Evolutionary conservation across 2,113 vertebrate species (phyloP), one percentile per base, ranked within the genome.

Genomic region (Illadopsis cleaveri): DNA sequence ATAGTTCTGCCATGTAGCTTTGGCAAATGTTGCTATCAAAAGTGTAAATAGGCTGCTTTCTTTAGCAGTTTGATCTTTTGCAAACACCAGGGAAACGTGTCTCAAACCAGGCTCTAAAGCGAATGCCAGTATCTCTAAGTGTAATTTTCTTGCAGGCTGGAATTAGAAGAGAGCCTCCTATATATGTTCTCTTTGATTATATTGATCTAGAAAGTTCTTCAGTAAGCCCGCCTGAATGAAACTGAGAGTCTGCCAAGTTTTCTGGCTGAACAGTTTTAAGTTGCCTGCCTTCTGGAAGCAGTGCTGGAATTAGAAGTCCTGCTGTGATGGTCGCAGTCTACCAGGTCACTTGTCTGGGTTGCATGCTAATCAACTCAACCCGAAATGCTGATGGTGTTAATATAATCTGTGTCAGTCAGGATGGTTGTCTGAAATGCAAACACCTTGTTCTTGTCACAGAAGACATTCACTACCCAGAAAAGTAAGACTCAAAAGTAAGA

Each of bases 121-220:
- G 90, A 79, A 79, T 35, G 38, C 25, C 62, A 70, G 84, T 57
- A 76, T 64, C 69, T 56, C 10, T 28, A 58, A 44, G 30, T 20
- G 44, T n/a, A 53, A 38, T 89, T 82, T 94, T 87, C 58, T 50
- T 85, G 44, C 23, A 79, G 61, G 22, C 35, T 61, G 37, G 70
- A 87, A 79, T 80, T 85, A 85, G 62, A 93, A 66, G 12, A 30
- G 15, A 90, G 37, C n/a, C 28, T 86, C 18, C 61, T 62, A 19
- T 70, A 44, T 45, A 35, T 0, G 0, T 90, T 95, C 25, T 50
- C 50, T 90, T 91, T 93, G 84, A 91, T 90, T 88, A 33, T 76
- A 96, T 82, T 91, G 84, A 93, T 95, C 91, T 82, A 87, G 70
- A 91, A 95, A 22, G 70, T 62, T 94, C 58, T 35, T 89, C 71